Conservation (phyloP, 2,797 vertebrate species). For the Sternarchorhynchus goeldii region DNA sequence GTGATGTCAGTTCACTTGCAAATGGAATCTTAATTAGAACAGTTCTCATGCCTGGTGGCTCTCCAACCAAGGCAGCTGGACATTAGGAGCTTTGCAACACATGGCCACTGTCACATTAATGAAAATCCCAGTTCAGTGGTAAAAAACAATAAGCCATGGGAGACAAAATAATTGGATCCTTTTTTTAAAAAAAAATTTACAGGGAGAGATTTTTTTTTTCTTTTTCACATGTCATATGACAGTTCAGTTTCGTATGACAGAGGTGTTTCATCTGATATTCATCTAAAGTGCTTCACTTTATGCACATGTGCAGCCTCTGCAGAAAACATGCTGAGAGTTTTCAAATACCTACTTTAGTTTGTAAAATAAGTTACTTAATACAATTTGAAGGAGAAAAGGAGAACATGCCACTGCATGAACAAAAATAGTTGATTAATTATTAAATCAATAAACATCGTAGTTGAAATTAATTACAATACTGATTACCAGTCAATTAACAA, state of each 20-base stretch:
- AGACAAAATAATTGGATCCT: slow-evolving; percentile 22
- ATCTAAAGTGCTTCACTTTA: no score
- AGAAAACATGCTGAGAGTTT: no score
- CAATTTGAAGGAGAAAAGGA: no score
- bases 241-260: neutral
- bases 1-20: slow-evolving; percentile 11
- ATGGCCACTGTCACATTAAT: slow-evolving; percentile 13
- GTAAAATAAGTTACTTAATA: no score
- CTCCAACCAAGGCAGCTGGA: slow-evolving; percentile 1
- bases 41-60: neutral
- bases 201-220: slow-evolving; percentile 10
- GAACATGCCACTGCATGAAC: no score
- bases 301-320: no score
- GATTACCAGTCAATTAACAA: no score
- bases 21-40: neutral
- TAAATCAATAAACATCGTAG: no score
- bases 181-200: neutral
- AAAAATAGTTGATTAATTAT: no score
- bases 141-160: slow-evolving; percentile 43
- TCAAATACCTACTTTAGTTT: no score
- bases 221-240: slow-evolving; percentile 23
- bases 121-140: slow-evolving; percentile 41
- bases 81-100: slow-evolving; percentile 9
- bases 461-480: no score
- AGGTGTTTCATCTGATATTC: no score